These are phyloP conservation scores for Antechinus flavipes DNA, from an alignment of 2,113 vertebrate species.

Conservation along the genomic window DNA sequence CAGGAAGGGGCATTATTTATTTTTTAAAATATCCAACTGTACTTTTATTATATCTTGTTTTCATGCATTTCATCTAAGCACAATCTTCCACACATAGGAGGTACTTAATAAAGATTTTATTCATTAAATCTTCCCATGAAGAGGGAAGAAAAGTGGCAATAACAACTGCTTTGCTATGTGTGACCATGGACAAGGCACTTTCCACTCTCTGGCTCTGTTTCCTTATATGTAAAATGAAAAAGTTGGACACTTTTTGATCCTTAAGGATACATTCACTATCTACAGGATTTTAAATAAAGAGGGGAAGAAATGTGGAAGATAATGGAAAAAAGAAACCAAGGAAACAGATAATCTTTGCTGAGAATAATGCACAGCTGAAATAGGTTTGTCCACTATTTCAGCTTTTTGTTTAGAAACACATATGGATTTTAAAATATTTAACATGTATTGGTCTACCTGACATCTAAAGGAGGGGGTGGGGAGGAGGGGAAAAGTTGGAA, in stretches of 20 bases:
- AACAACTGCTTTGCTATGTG: background rate
- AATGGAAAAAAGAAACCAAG: background rate
- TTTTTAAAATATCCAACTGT: background rate
- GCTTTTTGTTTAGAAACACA: background rate
- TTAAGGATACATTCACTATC: background rate
- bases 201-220: background rate
- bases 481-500: too few relatives aligned
- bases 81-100: background rate
- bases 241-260: background rate
- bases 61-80: background rate
- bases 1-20: background rate
- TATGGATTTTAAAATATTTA: background rate
- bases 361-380: background rate
- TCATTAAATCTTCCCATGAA: background rate
- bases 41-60: background rate
- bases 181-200: background rate
- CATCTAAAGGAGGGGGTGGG: too few relatives aligned
- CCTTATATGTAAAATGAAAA: background rate
- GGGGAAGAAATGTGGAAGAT: background rate
- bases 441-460: too few relatives aligned
- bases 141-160: background rate
- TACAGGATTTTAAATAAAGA: background rate
- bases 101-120: background rate
- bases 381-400: background rate
- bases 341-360: background rate